Percentiles rank a stretch among this genome's conserved stretches.
Conservation (phyloP, 2,797 vertebrate genomes). For the Helostoma temminkii region DNA sequence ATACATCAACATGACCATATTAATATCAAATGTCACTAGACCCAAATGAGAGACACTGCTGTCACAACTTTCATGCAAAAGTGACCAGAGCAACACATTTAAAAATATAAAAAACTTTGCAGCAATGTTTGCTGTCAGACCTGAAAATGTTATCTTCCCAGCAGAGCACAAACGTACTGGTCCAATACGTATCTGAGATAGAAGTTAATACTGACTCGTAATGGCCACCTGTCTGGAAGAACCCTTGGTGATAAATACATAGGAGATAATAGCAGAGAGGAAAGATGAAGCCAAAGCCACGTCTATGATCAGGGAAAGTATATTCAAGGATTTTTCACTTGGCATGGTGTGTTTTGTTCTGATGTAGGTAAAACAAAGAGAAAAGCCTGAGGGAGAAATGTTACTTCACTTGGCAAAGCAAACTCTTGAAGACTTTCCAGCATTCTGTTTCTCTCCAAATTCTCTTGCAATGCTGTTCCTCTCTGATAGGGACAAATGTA, state of each 20-base stretch:
- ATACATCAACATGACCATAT: too few species aligned
- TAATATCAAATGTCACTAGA: too few species aligned
- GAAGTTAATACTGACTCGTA: constrained; percentile 1
- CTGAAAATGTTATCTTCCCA: too few species aligned
- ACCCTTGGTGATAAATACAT: not conserved
- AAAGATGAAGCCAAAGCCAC: constrained; percentile 16
- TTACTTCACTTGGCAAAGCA: constrained; percentile 33
- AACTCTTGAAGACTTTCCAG: constrained; percentile 22
- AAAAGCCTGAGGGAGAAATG: constrained; percentile 15
- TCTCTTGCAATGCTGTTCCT: constrained; percentile 6
- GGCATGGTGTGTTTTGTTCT: constrained; percentile 31
- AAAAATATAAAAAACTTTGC: too few species aligned
- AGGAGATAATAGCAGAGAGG: constrained; percentile 11
- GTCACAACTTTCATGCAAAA: too few species aligned
- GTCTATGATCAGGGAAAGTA: constrained; percentile 30
- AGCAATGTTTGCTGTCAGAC: not conserved
- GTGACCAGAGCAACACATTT: too few species aligned
- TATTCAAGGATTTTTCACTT: constrained; percentile 48
- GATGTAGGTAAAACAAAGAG: constrained; percentile 20
- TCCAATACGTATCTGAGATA: too few species aligned
- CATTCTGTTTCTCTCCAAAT: constrained; percentile 14
- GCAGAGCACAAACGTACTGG: too few species aligned
- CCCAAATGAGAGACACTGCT: too few species aligned
- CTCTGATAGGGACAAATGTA: constrained; percentile 18
- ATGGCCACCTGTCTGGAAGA: constrained; percentile 15